Evolutionary conservation across 2,888 invertebrate genomes (phyloP).

Genomic region (Endotricha flammealis): DNA sequence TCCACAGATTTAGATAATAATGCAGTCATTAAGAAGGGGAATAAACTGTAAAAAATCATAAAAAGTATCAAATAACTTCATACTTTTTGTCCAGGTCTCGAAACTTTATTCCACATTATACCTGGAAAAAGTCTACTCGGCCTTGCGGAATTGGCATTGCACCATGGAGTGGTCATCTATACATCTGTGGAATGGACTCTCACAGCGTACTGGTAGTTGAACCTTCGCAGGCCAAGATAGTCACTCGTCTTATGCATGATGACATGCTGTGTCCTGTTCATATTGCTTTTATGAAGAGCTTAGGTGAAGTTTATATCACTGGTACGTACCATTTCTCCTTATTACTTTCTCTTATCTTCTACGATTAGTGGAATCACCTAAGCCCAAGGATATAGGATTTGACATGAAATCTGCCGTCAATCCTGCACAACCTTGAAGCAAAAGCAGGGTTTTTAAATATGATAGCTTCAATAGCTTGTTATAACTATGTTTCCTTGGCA

Average conservation of each 20-base stretch:
- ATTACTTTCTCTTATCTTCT: no score
- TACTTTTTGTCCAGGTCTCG: constrained; percentile 51
- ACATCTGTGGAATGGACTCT: constrained; percentile 83
- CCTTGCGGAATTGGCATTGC: constrained; percentile 83
- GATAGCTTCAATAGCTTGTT: no score
- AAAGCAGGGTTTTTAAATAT: no score
- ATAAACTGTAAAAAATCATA: no score
- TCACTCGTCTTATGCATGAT: constrained; percentile 68
- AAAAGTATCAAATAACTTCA: background rate
- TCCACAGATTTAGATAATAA: no score
- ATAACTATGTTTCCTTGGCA: no score
- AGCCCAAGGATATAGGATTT: no score
- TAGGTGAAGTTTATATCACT: constrained; percentile 79
- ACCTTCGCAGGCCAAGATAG: constrained; percentile 66
- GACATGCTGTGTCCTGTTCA: constrained; percentile 81
- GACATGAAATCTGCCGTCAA: no score
- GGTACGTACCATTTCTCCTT: constrained; percentile 49
- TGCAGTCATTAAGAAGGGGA: no score
- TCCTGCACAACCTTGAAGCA: no score
- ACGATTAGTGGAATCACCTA: no score
- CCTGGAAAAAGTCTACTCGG: constrained; percentile 78
- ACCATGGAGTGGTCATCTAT: constrained; percentile 78
- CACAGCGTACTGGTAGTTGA: constrained; percentile 77
- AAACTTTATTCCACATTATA: constrained; percentile 72
- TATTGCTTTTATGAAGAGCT: constrained; percentile 76